Base-by-base conservation (phyloP, 1,140 invertebrate species). In the Drosophila seguyi region DNA sequence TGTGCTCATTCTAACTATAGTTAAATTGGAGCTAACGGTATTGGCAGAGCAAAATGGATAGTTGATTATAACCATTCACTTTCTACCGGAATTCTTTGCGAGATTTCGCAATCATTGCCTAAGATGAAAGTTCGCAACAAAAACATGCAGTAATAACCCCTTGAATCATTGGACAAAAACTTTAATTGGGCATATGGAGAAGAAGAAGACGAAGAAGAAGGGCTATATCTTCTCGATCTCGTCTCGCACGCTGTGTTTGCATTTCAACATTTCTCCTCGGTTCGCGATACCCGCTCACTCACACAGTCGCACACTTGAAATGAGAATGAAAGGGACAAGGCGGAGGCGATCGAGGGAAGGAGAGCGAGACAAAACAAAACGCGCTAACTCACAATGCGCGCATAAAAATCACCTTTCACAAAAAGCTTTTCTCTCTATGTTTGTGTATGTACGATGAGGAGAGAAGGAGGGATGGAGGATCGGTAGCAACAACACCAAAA, bases 321-420 rank as follows among this genome's bases (percentile, higher is more conserved):
- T 50, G 67, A 72, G 67, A 72, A 73, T 73, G 69, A 59, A 72
- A 72, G 69, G 69, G 69, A 59, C 53, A 72, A 72, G 18, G 67
- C 69, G 25, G 52, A 59, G 44, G 29, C 27, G 68, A 72, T 73
- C 44, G 53, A 29, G 69, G 38, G 52, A 36, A 58, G 53, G 31
- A 66, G 67, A 66, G 53, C 44, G 67, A 73, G 67, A 66, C 44
- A 79, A 75, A 74, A 65, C 50, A 67, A 75, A 71, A 73, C 75
- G 58, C 74, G 82, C 76, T 80, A 72, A 76, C 57, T 76, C 78
- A 80, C 67, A 79, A 80, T 60, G 65, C 44, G 79, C 79, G 61
- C 59, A 81, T 61, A 83, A 83, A 83, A 82, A 88, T 79, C 84
- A 87, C 84, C 84, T 87, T 87, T 87, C 84, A 87, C 84, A 87